A percentile compares a stretch with the other conserved stretches of the same genome.
Evolutionary conservation across 2,888 invertebrate genomes (phyloP).

Genomic region (Clistopyga incitator): DNA sequence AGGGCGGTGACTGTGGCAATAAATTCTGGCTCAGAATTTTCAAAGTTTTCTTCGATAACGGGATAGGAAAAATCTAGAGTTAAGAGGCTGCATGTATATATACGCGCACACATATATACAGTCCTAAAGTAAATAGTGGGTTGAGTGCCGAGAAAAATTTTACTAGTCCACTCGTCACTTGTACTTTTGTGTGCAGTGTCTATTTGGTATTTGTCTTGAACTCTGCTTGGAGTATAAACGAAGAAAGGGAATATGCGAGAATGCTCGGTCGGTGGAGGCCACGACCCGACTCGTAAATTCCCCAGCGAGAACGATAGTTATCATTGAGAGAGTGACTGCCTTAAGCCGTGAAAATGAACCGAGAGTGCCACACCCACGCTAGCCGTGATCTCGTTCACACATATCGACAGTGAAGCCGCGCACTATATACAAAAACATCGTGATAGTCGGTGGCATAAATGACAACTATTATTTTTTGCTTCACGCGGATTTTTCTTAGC

Average conservation of each 20-base stretch:
- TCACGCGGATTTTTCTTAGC: no score
- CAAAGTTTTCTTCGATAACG: slow-evolving; percentile 16
- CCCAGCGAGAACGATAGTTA: slow-evolving; percentile 60
- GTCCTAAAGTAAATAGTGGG: slow-evolving; percentile 4
- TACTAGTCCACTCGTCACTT: slow-evolving; percentile 41
- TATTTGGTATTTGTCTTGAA: slow-evolving; percentile 33
- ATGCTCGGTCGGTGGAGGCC: slow-evolving; percentile 52
- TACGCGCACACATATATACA: not conserved
- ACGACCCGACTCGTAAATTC: slow-evolving; percentile 60
- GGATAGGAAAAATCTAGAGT: slow-evolving; percentile 1
- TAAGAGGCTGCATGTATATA: not conserved
- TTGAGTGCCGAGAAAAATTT: slow-evolving; percentile 33
- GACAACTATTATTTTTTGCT: no score
- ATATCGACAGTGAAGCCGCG: not conserved
- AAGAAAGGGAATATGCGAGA: slow-evolving; percentile 45
- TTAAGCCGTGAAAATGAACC: slow-evolving; percentile 53
- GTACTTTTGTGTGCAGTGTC: slow-evolving; percentile 33
- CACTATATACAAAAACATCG: not conserved
- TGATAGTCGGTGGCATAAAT: no score
- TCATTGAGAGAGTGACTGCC: slow-evolving; percentile 49
- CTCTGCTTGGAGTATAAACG: slow-evolving; percentile 10
- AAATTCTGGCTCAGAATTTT: slow-evolving; percentile 32
- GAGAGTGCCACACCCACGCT: slow-evolving; percentile 54
- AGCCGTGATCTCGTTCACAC: slow-evolving; percentile 7
- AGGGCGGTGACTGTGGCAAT: not conserved